These are phyloP conservation scores for Drosophila tropicalis DNA, from an alignment of 1,140 invertebrate genomes.

Conservation along the genomic window DNA sequence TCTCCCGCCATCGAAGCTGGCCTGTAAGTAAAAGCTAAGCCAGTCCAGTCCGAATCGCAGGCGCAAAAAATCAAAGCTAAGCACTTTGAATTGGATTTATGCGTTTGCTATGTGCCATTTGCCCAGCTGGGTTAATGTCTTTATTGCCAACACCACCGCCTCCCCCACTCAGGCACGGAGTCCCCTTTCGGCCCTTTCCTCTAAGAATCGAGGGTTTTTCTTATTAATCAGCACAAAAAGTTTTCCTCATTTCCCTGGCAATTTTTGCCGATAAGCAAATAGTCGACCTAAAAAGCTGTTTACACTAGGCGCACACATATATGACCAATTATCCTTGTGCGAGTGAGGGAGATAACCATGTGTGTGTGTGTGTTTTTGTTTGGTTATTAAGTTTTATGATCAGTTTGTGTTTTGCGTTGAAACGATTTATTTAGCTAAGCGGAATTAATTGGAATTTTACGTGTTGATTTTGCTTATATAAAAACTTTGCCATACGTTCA, in stretches of 20 bases:
- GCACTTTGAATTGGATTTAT: conserved; percentile 82
- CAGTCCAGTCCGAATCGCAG: conserved; percentile 30
- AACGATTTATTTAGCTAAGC: conserved; percentile 82
- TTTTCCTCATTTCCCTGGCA: conserved; percentile 43
- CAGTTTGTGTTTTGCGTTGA: conserved; percentile 78
- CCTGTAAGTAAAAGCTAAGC: conserved; percentile 38
- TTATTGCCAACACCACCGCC: conserved; percentile 31
- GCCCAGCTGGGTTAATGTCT: conserved; percentile 69
- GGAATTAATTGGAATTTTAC: conserved; percentile 81
- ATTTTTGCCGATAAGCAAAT: conserved; percentile 78
- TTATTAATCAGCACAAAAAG: conserved; percentile 81
- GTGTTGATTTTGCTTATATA: conserved; percentile 69
- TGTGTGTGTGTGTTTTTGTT: conserved; percentile 45
- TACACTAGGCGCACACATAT: conserved; percentile 54
- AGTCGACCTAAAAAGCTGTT: conserved; percentile 69
- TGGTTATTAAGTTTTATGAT: conserved; percentile 80
- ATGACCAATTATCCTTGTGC: conserved; percentile 36
- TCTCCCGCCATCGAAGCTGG: not conserved
- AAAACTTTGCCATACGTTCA: conserved; percentile 17
- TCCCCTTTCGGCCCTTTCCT: not conserved
- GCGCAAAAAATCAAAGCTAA: conserved; percentile 79
- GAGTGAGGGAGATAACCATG: not conserved
- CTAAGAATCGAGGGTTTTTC: conserved; percentile 37
- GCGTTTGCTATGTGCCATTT: conserved; percentile 75
- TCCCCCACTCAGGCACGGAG: not conserved